Conservation (phyloP, 2,888 invertebrate genomes). For the Dysmachus trigonus region DNA sequence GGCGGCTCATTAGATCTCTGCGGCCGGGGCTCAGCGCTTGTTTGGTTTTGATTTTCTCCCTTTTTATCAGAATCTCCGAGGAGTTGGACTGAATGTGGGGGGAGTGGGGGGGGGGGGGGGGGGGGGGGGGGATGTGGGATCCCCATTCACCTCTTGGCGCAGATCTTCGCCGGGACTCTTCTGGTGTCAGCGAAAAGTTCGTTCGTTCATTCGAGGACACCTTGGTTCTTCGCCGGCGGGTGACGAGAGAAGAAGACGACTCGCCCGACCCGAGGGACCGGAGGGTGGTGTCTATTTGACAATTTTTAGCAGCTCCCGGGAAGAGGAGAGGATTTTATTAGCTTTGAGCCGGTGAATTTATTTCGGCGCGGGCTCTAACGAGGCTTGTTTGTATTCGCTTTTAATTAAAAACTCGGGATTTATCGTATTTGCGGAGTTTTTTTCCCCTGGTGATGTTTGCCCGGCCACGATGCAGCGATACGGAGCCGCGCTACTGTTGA, state of each 20-base stretch:
- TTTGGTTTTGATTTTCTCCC: slow-evolving; percentile 27
- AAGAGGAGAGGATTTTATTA: slow-evolving; percentile 42
- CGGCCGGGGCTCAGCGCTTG: neutral
- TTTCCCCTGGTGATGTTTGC: slow-evolving; percentile 26
- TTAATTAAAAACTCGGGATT: slow-evolving; percentile 48
- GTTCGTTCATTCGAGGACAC: slow-evolving; percentile 29
- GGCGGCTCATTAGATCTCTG: slow-evolving; percentile 46
- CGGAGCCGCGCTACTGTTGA: slow-evolving; percentile 13
- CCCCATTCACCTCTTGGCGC: slow-evolving; percentile 28
- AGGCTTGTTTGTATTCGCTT: slow-evolving; percentile 47
- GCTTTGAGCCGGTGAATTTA: slow-evolving; percentile 35
- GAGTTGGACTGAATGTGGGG: neutral
- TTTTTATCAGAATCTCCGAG: slow-evolving; percentile 11
- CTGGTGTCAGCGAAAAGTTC: slow-evolving; percentile 47
- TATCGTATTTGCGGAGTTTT: slow-evolving; percentile 47
- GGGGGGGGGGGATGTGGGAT: neutral
- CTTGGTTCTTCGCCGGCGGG: neutral
- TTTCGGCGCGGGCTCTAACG: slow-evolving; percentile 23
- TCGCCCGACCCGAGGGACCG: neutral
- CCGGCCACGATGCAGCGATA: slow-evolving; percentile 34
- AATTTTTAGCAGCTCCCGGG: slow-evolving; percentile 42
- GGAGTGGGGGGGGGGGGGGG: neutral
- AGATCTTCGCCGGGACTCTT: slow-evolving; percentile 39
- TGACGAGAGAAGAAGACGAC: too few species aligned
- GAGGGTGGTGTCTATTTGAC: slow-evolving; percentile 25